Evolutionary conservation across 2,113 vertebrate genomes (phyloP), one percentile per base, ranked within the genome.

Genomic region (Myodes glareolus): DNA sequence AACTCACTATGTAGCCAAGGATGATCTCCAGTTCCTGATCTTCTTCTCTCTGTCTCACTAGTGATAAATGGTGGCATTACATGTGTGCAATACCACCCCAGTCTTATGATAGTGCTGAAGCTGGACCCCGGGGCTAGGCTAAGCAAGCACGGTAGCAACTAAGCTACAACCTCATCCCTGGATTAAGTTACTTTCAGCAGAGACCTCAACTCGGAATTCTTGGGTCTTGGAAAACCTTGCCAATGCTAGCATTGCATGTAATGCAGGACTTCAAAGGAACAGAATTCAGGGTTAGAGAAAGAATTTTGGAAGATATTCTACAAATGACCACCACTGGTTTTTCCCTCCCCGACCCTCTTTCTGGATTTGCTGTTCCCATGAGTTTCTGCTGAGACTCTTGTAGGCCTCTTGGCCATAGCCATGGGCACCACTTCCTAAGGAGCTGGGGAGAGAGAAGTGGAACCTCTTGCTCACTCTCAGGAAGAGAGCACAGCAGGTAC

Each of bases 121-220:
- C 42, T 50, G 33, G 42, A 68, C 23, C 63, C 29, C 3, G 0
- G 42, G 16, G 42, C 63, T 68, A 4, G 3, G 61, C 9, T 86
- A 63, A 4, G 63, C 2, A 3, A 67, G 29, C 19, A 47, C 31
- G 33, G 9, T 10, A 33, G 7, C 27, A 47, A 68, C 82, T 45
- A 42, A 47, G 23, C 36, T 82, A 61, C n/a, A 63, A 23, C 25
- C 27, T 45, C 58, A 45, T 4, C 39, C 25, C n/a, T 67, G 29
- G 88, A 36, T 21, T 58, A 21, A 39, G 55, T 65, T 11, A 52
- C 33, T 81, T 86, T 93, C 58, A 50, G 58, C 63, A 58, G 89
- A 91, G 72, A 91, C 5, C 29, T n/a, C 19, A 82, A 82, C 52
- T 82, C 36, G 88, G 86, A 94, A 95, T 95, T 90, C 75, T 17